phyloP scores from a whole-genome alignment of 2,797 vertebrate genomes.

The Antennarius maculatus region DNA sequence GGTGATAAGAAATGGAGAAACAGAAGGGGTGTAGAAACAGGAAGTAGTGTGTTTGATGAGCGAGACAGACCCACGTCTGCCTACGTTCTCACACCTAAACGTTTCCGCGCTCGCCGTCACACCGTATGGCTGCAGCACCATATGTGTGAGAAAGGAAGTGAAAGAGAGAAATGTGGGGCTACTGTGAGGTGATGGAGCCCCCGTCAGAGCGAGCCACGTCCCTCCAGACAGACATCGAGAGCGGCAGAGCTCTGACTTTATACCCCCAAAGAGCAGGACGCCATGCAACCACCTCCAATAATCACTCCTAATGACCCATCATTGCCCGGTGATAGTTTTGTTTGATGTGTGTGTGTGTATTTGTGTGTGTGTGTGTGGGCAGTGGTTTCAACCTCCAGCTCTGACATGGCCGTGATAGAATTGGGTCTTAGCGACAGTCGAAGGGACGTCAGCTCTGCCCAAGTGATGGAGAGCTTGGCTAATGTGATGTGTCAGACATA shows the following conservation, averaged over 20 bases:
- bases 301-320: conserved; percentile 42
- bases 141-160: conserved; percentile 55
- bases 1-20: conserved; percentile 1
- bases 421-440: conserved; percentile 64
- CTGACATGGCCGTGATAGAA: conserved; percentile 54
- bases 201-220: conserved; percentile 49
- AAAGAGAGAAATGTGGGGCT: conserved; percentile 58
- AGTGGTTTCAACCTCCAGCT: conserved; percentile 30
- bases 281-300: conserved; percentile 37
- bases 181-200: conserved; percentile 51
- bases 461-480: conserved; percentile 70
- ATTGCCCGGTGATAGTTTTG: conserved; percentile 34
- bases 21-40: not conserved
- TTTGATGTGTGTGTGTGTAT: conserved; percentile 23
- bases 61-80: conserved; percentile 3
- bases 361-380: conserved; percentile 11
- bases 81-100: not conserved
- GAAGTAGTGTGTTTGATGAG: conserved; percentile 17
- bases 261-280: conserved; percentile 21
- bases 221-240: conserved; percentile 30
- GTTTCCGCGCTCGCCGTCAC: conserved; percentile 8
- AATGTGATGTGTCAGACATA: conserved; percentile 76
- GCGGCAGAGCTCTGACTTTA: conserved; percentile 25
- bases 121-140: conserved; percentile 13
- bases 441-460: conserved; percentile 45